Base-by-base conservation (phyloP, 2,113 vertebrate species). In the Trematomus loennbergii region DNA sequence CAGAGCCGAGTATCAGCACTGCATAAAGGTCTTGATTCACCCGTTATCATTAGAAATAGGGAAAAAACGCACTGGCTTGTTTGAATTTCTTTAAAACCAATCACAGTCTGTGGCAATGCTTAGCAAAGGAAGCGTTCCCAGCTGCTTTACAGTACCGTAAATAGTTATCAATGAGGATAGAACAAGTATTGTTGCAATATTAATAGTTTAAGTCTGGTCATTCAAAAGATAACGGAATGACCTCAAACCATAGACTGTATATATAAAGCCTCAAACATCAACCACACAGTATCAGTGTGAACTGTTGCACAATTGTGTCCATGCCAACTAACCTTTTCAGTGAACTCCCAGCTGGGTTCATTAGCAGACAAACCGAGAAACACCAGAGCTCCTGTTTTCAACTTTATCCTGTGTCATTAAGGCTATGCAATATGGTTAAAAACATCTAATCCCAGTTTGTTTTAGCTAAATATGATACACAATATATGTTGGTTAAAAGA, bases 321-420 rank as follows among this genome's bases (percentile, higher is more conserved):
- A 73, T 68, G 58, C 12, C 12, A 36, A 73, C 61, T n/a, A 25
- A 9, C 66, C 18, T 40, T 10, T 12, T 36, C 43, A 40, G 25
- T 73, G 40, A 58, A 52, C 7, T 85, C 79, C 59, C 64, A 9
- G 33, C 4, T 17, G 74, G 29, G 18, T 46, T 16, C 74, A 75
- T 82, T 71, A 67, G 46, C 70, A 73, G 10, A 52, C 43, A 11
- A 17, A 22, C 49, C 40, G 8, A 29, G 20, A 29, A 53, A 64
- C 62, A 72, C 13, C 58, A 43, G 6, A 46, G 4, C 11, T 29
- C 15, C 43, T 33, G 17, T 33, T 11, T 40, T 66, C 15, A 48
- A 12, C 12, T 11, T 43, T 15, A 74, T 9, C 43, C 3, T 17
- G 13, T 12, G 5, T 55, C 4, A 12, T 9, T 36, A 36, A 5